Percentiles rank a stretch among this genome's conserved stretches.
These are phyloP conservation scores for Oceanodroma leucorhoa DNA, from an alignment of 2,797 vertebrate genomes.

Conservation along the genomic window DNA sequence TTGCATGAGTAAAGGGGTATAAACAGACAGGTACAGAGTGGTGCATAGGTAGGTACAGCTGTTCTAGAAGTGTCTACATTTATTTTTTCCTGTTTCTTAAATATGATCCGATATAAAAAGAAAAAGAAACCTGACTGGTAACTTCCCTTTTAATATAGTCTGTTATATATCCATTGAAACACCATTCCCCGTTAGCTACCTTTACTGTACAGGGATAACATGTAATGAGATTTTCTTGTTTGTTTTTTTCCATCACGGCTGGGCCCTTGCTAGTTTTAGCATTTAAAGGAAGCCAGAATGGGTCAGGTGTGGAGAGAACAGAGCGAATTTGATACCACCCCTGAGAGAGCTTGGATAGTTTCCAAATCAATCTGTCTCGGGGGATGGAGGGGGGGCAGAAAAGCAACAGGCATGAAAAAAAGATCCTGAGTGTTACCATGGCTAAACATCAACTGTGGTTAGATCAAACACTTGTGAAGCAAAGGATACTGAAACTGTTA, in stretches of 20 bases:
- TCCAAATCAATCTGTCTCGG: constrained; percentile 42
- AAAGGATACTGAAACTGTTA: constrained; percentile 24
- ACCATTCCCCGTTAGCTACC: neutral
- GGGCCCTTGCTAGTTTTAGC: neutral
- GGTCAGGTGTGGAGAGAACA: constrained; percentile 38
- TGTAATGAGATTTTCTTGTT: neutral
- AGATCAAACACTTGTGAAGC: constrained; percentile 50
- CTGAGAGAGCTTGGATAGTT: constrained; percentile 12
- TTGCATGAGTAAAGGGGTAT: neutral
- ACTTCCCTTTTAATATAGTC: neutral
- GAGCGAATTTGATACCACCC: constrained; percentile 28
- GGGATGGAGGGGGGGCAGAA: neutral
- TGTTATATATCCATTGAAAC: neutral
- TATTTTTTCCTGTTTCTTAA: neutral
- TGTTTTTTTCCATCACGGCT: neutral
- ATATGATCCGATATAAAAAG: neutral
- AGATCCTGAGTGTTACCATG: constrained; percentile 29
- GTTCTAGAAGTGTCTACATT: neutral
- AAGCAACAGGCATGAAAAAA: constrained; percentile 41
- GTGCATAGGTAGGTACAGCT: neutral
- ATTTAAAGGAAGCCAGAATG: constrained; percentile 23
- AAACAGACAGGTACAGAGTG: neutral
- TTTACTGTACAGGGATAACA: neutral
- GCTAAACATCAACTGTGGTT: constrained; percentile 51
- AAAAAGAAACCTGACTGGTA: neutral